These are phyloP conservation scores for Phasia obesa DNA, from an alignment of 2,888 invertebrate species.

Conservation along the genomic window DNA sequence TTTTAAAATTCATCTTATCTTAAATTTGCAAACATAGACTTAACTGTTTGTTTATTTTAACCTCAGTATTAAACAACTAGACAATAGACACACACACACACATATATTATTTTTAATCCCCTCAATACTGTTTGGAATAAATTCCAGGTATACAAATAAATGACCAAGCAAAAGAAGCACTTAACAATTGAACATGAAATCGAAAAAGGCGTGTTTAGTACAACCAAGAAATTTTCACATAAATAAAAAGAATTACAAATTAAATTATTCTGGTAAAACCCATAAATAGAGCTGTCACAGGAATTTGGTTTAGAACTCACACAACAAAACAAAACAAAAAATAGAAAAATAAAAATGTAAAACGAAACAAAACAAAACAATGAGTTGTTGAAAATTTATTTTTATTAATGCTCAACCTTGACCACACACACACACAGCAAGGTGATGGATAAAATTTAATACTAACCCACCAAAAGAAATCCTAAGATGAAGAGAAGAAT, in stretches of 20 bases:
- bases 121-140: slow-evolving; percentile 16
- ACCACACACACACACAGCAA: slow-evolving; percentile 51
- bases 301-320: slow-evolving; percentile 22
- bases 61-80: too few species aligned
- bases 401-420: slow-evolving; percentile 43
- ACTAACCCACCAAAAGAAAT: not conserved
- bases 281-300: slow-evolving; percentile 65
- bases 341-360: slow-evolving; percentile 4
- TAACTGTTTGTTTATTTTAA: too few species aligned
- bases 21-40: too few species aligned
- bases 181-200: slow-evolving; percentile 7
- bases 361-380: slow-evolving; percentile 50
- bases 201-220: slow-evolving; percentile 48
- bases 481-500: slow-evolving; percentile 8
- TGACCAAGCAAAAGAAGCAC: too few species aligned
- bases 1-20: too few species aligned
- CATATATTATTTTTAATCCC: not conserved
- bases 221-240: slow-evolving; percentile 31
- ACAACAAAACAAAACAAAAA: not conserved
- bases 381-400: slow-evolving; percentile 51
- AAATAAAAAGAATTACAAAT: slow-evolving; percentile 41
- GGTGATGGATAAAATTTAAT: not conserved
- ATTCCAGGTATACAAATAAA: slow-evolving; percentile 30
- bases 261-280: slow-evolving; percentile 53
- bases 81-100: not conserved